Evolutionary conservation across 2,888 invertebrate genomes (phyloP), one percentile per base, ranked within the genome.

Genomic region (Tetanocera ferruginea): DNA sequence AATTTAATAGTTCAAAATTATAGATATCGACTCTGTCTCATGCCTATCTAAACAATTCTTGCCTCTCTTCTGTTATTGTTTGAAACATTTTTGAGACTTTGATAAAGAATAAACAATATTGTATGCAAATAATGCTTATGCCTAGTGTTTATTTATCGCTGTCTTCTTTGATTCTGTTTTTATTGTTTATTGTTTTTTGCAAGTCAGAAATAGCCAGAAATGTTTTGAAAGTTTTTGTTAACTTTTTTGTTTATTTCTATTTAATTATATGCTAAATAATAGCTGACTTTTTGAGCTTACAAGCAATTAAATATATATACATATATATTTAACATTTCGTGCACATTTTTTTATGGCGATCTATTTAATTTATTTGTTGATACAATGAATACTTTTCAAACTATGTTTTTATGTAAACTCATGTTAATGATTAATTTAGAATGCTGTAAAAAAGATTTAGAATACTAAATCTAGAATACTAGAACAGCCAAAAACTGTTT

Each of bases 161-260:
- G n/a, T 25, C n/a, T 28, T 31, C n/a, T 64, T 31, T n/a, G 43
- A 11, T 64, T 31, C 17, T 9, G 11, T n/a, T 64, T 34, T 8
- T 64, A 14, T 62, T 28, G 17, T 62, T 28, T 31, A 11, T 64
- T 64, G 4, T 31, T 31, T 14, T 28, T 3, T 3, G 3, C n/a
- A 19, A 31, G 28, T 64, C 31, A 64, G 34, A 64, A 64, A 64
- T 64, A 64, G 14, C 25, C 23, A 57, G 9, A 31, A n/a, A 34
- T 31, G 17, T 17, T 64, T 64, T 64, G 64, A 64, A 64, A 34
- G 19, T 55, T 55, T 55, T 55, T 55, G 64, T 14, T 64, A 17
- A 17, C 34, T 31, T 64, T 64, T 34, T 64, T n/a, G 25, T 64
- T 31, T 34, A 31, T 64, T 64, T 31, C 31, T 55, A 2, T 31